A percentile compares a stretch with the other conserved stretches of the same genome.
These are phyloP conservation scores for Coelopa pilipes DNA, from an alignment of 2,888 invertebrate genomes.

Conservation along the genomic window DNA sequence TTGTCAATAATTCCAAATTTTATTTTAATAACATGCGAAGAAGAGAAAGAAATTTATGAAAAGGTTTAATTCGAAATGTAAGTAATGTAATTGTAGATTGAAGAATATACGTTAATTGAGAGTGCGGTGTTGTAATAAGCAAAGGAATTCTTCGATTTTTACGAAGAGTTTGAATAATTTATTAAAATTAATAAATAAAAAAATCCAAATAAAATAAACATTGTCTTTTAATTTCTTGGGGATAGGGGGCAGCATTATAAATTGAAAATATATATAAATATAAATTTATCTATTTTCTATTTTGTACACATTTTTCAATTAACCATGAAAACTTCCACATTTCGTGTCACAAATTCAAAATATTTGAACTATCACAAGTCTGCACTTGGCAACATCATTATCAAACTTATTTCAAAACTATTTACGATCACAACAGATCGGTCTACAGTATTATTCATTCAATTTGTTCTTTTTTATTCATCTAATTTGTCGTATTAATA, in stretches of 20 bases:
- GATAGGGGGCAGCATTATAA: constrained; percentile 1
- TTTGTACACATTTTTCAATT: neutral
- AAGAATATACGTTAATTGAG: constrained; percentile 21
- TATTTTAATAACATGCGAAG: neutral
- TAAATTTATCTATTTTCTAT: neutral
- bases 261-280: neutral
- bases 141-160: constrained; percentile 62
- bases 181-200: constrained; percentile 52
- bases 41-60: constrained; percentile 1
- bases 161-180: constrained; percentile 62
- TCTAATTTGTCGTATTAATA: neutral
- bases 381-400: too few species aligned
- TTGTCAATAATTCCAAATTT: constrained; percentile 32
- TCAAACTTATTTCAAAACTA: too few species aligned
- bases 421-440: too few species aligned
- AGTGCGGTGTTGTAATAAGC: constrained; percentile 46
- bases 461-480: too few species aligned
- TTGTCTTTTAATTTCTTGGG: constrained; percentile 17
- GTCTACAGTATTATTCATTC: too few species aligned
- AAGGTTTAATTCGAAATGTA: constrained; percentile 24
- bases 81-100: constrained; percentile 20
- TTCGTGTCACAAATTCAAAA: too few species aligned
- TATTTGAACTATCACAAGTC: too few species aligned
- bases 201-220: constrained; percentile 36
- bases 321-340: neutral